Conservation (phyloP, 2,888 invertebrate genomes). For the Lomographa bimaculata region DNA sequence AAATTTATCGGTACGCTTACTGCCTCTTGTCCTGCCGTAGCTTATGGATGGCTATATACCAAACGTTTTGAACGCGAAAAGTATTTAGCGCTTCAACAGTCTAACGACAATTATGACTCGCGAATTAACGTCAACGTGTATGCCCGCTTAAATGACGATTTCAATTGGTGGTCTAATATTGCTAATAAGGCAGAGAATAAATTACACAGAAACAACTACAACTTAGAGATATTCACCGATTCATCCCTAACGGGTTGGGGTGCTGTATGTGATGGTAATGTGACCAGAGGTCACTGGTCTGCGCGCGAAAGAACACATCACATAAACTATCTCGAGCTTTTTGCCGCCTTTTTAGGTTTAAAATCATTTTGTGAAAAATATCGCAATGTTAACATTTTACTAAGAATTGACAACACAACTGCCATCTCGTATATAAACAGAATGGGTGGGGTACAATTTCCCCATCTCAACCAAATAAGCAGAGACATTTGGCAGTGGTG, state of each 20-base stretch:
- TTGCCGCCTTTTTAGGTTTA: slow-evolving; percentile 9
- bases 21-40: slow-evolving; percentile 7
- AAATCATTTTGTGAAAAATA: slow-evolving; percentile 7
- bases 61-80: slow-evolving; percentile 9
- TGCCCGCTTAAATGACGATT: too few relatives aligned
- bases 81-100: background rate
- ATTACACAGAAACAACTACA: too few relatives aligned
- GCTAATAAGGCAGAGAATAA: slow-evolving; percentile 2
- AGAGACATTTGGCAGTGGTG: slow-evolving; percentile 21
- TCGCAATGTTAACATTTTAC: too few relatives aligned
- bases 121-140: too few relatives aligned
- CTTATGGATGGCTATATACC: slow-evolving; percentile 15
- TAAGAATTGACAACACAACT: background rate
- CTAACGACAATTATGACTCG: slow-evolving; percentile 3
- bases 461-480: slow-evolving; percentile 8
- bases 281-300: slow-evolving; percentile 1
- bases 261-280: too few relatives aligned
- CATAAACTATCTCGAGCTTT: slow-evolving; percentile 13
- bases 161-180: slow-evolving; percentile 5
- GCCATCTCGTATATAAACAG: background rate
- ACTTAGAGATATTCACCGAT: too few relatives aligned
- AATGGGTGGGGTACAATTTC: slow-evolving; percentile 13
- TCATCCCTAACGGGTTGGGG: slow-evolving; percentile 3
- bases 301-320: background rate
- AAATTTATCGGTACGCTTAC: slow-evolving; percentile 7